These are phyloP conservation scores for Lanius collurio DNA, from an alignment of 2,113 vertebrate genomes.

Conservation along the genomic window DNA sequence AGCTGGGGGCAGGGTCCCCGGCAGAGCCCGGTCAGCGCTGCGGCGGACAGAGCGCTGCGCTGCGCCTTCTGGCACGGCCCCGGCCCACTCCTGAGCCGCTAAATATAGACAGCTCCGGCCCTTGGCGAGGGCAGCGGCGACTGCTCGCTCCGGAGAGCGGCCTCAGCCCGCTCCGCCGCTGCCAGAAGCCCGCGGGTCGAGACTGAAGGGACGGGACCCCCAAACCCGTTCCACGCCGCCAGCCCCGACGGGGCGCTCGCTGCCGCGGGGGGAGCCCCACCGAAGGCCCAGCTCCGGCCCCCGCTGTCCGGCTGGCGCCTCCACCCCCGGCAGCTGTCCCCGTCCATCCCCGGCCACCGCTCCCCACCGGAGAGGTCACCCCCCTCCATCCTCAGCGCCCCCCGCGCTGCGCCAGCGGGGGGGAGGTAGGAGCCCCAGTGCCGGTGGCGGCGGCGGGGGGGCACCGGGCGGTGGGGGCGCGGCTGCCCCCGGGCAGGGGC, in stretches of 20 bases:
- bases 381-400: not conserved
- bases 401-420: not conserved
- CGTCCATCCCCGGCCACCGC: not conserved
- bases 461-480: not conserved
- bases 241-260: not conserved
- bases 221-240: not conserved
- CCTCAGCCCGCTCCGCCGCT: not conserved
- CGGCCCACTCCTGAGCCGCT: not conserved
- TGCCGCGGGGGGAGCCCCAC: not conserved
- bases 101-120: constrained; percentile 43
- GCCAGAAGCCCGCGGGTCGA: not conserved
- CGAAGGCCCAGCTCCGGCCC: not conserved
- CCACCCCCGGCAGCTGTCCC: constrained; percentile 8
- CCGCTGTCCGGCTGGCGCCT: not conserved
- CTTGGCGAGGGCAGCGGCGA: not conserved
- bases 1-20: not conserved
- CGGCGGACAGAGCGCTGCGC: not conserved
- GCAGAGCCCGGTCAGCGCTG: not conserved
- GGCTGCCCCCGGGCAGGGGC: not conserved
- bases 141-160: not conserved
- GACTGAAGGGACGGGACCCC: not conserved
- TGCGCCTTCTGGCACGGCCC: not conserved
- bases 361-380: not conserved
- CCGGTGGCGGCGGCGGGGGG: not conserved
- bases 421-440: not conserved